A percentile compares a stretch with the other conserved stretches of the same genome.
These are phyloP conservation scores for Meta bourneti DNA, from an alignment of 2,888 invertebrate genomes.

Conservation along the genomic window DNA sequence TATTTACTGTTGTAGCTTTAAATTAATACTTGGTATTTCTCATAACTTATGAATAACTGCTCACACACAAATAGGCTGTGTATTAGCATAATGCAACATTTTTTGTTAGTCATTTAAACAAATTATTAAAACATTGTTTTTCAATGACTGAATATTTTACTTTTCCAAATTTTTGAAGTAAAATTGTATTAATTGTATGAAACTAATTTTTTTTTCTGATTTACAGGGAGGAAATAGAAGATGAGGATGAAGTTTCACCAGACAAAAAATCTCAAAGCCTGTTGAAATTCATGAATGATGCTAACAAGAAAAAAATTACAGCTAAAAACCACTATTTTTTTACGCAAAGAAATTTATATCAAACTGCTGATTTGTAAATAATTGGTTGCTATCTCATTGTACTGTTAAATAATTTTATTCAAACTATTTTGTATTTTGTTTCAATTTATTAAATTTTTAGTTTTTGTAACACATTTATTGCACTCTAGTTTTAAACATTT, in stretches of 20 bases:
- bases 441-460: neutral
- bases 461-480: neutral
- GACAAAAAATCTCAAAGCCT: constrained; percentile 46
- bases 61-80: neutral
- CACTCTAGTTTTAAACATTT: neutral
- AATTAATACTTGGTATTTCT: neutral
- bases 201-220: too few relatives aligned
- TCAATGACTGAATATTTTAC: too few relatives aligned
- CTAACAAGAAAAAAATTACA: constrained; percentile 20
- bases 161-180: too few relatives aligned
- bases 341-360: constrained; percentile 71
- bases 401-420: too few relatives aligned
- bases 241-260: constrained; percentile 75
- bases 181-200: too few relatives aligned
- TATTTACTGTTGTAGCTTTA: too few relatives aligned
- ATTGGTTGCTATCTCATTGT: neutral
- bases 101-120: too few relatives aligned
- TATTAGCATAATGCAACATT: neutral
- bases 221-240: constrained; percentile 41
- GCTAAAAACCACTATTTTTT: constrained; percentile 74
- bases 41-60: neutral
- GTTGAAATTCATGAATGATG: constrained; percentile 63
- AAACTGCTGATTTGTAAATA: constrained; percentile 49
- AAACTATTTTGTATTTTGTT: neutral
- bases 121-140: too few relatives aligned